Evolutionary conservation across 1,140 invertebrate genomes (phyloP).

Genomic region (Caenorhabditis inopinata): DNA sequence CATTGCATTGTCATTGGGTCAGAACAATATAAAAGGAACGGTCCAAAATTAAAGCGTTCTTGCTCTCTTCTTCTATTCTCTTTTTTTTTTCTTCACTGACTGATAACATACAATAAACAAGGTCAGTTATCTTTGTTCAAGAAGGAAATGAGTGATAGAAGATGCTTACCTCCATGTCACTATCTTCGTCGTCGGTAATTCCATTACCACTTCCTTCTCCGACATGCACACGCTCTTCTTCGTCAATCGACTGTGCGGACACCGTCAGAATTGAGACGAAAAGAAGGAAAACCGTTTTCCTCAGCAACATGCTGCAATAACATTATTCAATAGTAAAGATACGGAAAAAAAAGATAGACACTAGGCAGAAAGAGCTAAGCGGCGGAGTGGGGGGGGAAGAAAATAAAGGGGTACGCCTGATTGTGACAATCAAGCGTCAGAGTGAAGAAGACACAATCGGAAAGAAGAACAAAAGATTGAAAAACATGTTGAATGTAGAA

Average conservation of each 20-base stretch:
- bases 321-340: too few species aligned
- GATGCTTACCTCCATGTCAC: neutral
- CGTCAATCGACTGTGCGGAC: constrained; percentile 30
- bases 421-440: neutral
- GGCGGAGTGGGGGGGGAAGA: neutral
- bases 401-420: constrained; percentile 5
- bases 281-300: constrained; percentile 13
- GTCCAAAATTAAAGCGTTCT: neutral
- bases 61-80: neutral
- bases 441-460: neutral
- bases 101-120: constrained; percentile 8
- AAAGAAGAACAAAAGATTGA: too few species aligned
- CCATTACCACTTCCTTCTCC: constrained; percentile 37
- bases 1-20: neutral
- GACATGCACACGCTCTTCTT: constrained; percentile 37
- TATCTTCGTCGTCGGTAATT: constrained; percentile 39
- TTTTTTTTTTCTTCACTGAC: neutral
- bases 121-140: neutral
- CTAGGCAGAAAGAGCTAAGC: neutral
- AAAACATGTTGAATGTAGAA: too few species aligned
- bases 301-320: constrained; percentile 9
- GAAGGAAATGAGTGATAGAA: neutral
- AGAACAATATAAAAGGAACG: neutral
- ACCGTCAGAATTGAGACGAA: neutral
- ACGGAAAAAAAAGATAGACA: too few species aligned